Percentiles rank a stretch among this genome's conserved stretches.
Evolutionary conservation across 2,113 vertebrate species (phyloP).

Genomic region (Halichoeres trimaculatus): DNA sequence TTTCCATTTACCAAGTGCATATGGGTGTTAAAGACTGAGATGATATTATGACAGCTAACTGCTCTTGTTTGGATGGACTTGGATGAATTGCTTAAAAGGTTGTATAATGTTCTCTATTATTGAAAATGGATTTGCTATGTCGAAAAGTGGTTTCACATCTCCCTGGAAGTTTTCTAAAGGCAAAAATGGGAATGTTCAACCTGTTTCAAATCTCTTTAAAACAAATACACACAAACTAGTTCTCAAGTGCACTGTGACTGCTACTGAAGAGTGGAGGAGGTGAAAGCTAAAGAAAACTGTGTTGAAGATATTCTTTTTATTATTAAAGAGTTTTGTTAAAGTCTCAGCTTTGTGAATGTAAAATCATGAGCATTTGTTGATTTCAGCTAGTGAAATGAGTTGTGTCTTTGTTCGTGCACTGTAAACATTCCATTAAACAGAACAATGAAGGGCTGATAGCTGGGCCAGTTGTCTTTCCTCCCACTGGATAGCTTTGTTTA

Average conservation of each 20-base stretch:
- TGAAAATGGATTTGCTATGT: constrained; percentile 65
- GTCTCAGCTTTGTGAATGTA: constrained; percentile 27
- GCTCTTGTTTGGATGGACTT: constrained; percentile 73
- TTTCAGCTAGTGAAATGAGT: constrained; percentile 63
- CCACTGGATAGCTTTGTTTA: constrained; percentile 80
- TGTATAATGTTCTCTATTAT: constrained; percentile 67
- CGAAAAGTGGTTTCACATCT: constrained; percentile 37
- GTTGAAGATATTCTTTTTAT: constrained; percentile 21
- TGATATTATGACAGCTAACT: constrained; percentile 81
- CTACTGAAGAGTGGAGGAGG: neutral
- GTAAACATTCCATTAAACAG: constrained; percentile 72
- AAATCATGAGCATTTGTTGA: constrained; percentile 63
- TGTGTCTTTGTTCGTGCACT: constrained; percentile 63
- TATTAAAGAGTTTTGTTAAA: constrained; percentile 30
- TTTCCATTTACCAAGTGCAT: constrained; percentile 52
- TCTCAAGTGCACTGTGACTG: constrained; percentile 3
- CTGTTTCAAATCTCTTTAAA: constrained; percentile 4
- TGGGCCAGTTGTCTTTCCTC: constrained; percentile 67
- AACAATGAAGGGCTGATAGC: constrained; percentile 77
- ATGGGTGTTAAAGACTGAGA: constrained; percentile 70
- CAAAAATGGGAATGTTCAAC: too few species aligned
- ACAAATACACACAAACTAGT: constrained; percentile 11
- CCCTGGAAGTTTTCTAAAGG: too few species aligned
- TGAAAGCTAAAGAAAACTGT: constrained; percentile 29
- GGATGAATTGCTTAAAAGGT: constrained; percentile 69